Evolutionary conservation across 2,888 invertebrate species (phyloP), one percentile per base, ranked within the genome.

Genomic region (Lycaena phlaeas): DNA sequence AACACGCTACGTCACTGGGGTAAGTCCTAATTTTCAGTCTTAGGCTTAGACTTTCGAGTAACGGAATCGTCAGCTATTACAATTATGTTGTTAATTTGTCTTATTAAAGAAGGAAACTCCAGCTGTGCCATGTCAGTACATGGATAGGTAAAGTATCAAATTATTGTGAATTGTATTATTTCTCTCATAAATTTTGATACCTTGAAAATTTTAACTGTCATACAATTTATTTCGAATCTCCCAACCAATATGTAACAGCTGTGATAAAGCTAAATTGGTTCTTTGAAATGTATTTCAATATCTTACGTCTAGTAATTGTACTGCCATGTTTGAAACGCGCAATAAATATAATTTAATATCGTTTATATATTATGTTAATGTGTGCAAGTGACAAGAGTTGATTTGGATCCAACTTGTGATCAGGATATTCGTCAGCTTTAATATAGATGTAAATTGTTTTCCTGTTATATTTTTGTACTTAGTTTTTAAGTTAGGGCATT

Each of bases 401-500:
- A 45, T 37, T 14, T n/a, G n/a, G n/a, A 40, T 14, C 37, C 28
- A 29, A 41, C 30, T 29, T 43, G 49, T 45, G 52, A 57, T 55
- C 54, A 54, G 53, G 59, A 65, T 65, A 60, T 67, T 68, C 57
- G 57, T 59, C 67, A 75, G 77, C 77, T 77, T 77, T 77, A 77
- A 75, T 57, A 51, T 76, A 73, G 71, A 47, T 62, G 53, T 70
- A 67, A 63, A 61, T 58, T 64, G 48, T 52, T 61, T 71, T 69
- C 54, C 54, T 68, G 68, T 66, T 68, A 64, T 72, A 73, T 72
- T 73, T 73, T 74, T 74, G 61, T 77, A 73, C 59, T 62, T 74
- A 74, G 64, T 34, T 45, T 28, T 46, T 61, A 66, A 66, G 57
- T 56, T 50, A 43, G 51, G 41, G 14, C 34, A 34, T 22, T 34